phyloP scores from a whole-genome alignment of 2,113 vertebrate genomes.

The Galbula dea region DNA sequence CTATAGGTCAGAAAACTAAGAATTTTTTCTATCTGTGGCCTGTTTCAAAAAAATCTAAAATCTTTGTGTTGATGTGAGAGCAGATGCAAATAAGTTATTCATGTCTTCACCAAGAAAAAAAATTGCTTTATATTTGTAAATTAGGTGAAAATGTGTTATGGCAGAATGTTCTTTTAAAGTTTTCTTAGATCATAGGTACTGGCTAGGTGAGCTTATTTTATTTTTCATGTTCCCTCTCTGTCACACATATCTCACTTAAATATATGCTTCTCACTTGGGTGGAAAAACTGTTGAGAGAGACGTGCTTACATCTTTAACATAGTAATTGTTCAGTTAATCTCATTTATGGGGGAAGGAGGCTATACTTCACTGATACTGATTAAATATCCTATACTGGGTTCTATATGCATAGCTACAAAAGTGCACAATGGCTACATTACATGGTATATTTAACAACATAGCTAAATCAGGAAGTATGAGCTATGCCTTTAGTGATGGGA shows the following conservation, averaged over 20 bases:
- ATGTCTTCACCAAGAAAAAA: background rate
- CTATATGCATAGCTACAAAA: slow-evolving; percentile 59
- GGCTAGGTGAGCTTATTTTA: background rate
- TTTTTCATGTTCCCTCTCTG: background rate
- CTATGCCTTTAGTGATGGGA: slow-evolving; percentile 33
- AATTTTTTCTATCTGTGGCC: background rate
- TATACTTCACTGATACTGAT: slow-evolving; percentile 55
- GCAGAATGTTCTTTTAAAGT: background rate
- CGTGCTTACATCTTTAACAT: slow-evolving; percentile 25
- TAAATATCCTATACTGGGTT: slow-evolving; percentile 49
- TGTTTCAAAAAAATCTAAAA: background rate
- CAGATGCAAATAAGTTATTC: background rate
- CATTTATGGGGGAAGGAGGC: slow-evolving; percentile 32
- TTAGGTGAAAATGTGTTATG: background rate
- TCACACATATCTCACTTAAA: background rate
- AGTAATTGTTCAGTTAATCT: slow-evolving; percentile 63
- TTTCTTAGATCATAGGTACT: background rate
- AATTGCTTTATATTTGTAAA: background rate
- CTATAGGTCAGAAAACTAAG: background rate
- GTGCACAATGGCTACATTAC: slow-evolving; percentile 62
- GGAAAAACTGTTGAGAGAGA: slow-evolving; percentile 31
- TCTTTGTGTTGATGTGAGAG: background rate
- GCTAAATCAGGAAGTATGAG: slow-evolving; percentile 40
- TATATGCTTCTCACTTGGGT: background rate
- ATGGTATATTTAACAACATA: slow-evolving; percentile 67